phyloP scores from a whole-genome alignment of 1,140 invertebrate species.

The Drosophila sechellia region DNA sequence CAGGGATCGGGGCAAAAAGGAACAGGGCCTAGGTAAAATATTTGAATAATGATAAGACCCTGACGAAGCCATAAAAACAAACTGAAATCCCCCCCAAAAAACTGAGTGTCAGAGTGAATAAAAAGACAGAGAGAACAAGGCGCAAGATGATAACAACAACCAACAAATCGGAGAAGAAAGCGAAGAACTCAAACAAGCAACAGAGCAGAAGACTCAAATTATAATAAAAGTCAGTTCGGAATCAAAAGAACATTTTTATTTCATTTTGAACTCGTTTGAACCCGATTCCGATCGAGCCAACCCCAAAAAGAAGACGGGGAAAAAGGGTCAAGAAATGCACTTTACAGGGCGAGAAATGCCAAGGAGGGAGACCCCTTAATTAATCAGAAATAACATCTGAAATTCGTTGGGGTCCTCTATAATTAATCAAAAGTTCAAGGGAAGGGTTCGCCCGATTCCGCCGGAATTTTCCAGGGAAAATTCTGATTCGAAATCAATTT shows the following conservation, averaged over 20 bases:
- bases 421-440: constrained; percentile 65
- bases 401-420: constrained; percentile 20
- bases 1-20: constrained; percentile 27
- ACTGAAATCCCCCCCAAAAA: constrained; percentile 1
- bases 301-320: constrained; percentile 7
- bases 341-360: constrained; percentile 12
- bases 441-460: constrained; percentile 3
- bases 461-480: constrained; percentile 29
- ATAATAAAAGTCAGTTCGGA: constrained; percentile 57
- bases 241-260: constrained; percentile 58
- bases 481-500: constrained; percentile 47
- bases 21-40: constrained; percentile 67
- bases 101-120: constrained; percentile 2
- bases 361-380: constrained; percentile 28
- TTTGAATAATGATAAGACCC: constrained; percentile 78
- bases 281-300: constrained; percentile 36
- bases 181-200: constrained; percentile 20
- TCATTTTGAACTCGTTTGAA: constrained; percentile 74
- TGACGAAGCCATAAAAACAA: constrained; percentile 38
- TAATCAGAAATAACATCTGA: constrained; percentile 45
- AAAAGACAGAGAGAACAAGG: not conserved
- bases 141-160: constrained; percentile 62
- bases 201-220: constrained; percentile 37
- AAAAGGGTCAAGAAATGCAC: constrained; percentile 35
- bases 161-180: constrained; percentile 49